These are phyloP conservation scores for Gorsachius goisagi DNA, from an alignment of 2,113 vertebrate genomes.

Conservation along the genomic window DNA sequence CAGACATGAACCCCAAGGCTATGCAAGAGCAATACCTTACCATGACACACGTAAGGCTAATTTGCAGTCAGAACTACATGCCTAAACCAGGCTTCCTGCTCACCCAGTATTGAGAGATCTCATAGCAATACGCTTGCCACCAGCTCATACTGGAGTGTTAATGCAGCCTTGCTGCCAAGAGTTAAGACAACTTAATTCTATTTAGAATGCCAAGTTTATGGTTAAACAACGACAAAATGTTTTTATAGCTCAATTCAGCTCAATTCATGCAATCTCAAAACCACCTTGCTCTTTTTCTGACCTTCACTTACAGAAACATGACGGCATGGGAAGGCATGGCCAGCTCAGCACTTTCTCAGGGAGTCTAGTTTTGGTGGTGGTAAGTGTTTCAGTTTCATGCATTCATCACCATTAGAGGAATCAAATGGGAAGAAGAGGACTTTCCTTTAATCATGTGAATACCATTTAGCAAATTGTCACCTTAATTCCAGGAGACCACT, in stretches of 20 bases:
- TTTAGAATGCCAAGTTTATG: background rate
- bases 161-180: background rate
- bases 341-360: background rate
- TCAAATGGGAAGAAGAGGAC: background rate
- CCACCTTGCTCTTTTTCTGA: background rate
- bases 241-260: background rate
- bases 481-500: background rate
- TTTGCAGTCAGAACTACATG: background rate
- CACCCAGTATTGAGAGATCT: background rate
- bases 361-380: background rate
- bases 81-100: background rate
- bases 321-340: background rate
- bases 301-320: background rate
- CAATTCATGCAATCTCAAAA: background rate
- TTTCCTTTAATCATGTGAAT: background rate
- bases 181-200: background rate
- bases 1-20: background rate
- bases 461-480: background rate
- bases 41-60: accelerated
- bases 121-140: background rate
- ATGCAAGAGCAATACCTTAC: background rate
- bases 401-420: background rate
- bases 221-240: background rate
- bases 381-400: background rate
- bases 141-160: background rate